Percentiles rank a stretch among this genome's conserved stretches.
Conservation (phyloP, 2,113 vertebrate species). For the Austrofundulus limnaeus region DNA sequence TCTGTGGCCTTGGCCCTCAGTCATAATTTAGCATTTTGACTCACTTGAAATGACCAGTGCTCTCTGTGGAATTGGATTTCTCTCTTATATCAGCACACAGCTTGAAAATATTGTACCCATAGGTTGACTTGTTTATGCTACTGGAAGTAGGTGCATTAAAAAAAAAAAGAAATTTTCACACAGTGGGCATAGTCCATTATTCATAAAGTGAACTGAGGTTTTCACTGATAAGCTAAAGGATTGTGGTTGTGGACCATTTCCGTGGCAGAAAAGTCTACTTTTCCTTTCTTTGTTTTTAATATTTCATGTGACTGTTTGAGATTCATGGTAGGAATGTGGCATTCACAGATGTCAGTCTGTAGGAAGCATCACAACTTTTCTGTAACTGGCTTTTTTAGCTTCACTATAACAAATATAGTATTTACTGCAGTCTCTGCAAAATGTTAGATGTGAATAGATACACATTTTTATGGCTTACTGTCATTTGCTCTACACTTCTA, state of each 20-base stretch:
- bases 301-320: slow-evolving; percentile 20
- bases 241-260: slow-evolving; percentile 16
- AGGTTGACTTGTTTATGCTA: slow-evolving; percentile 39
- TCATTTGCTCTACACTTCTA: too few relatives aligned
- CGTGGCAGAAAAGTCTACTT: not conserved
- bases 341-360: slow-evolving; percentile 18
- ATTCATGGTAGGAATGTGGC: slow-evolving; percentile 25
- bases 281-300: not conserved
- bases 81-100: slow-evolving; percentile 29
- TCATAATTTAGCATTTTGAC: slow-evolving; percentile 49
- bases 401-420: not conserved
- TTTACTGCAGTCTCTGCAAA: not conserved
- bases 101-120: slow-evolving; percentile 20
- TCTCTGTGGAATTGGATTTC: slow-evolving; percentile 51
- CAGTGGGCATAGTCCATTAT: slow-evolving; percentile 20
- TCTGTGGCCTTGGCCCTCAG: slow-evolving; percentile 22
- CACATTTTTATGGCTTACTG: too few relatives aligned
- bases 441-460: not conserved
- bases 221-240: slow-evolving; percentile 33
- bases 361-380: slow-evolving; percentile 6
- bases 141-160: slow-evolving; percentile 20
- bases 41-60: slow-evolving; percentile 20
- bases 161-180: slow-evolving; percentile 31
- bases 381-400: slow-evolving; percentile 9
- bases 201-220: slow-evolving; percentile 36